Conservation (phyloP, 2,888 invertebrate species). For the Melanostoma mellinum region DNA sequence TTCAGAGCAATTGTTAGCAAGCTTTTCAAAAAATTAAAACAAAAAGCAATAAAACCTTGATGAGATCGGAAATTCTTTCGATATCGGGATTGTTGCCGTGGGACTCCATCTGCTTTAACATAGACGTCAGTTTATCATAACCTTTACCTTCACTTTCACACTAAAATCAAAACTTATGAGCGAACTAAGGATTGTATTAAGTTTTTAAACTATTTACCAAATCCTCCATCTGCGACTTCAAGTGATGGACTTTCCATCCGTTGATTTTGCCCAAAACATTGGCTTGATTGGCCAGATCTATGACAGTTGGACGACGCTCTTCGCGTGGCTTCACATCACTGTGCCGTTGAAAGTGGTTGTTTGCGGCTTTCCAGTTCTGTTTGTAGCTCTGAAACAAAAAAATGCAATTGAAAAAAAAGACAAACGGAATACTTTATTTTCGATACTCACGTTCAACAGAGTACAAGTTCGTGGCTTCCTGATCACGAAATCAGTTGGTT, state of each 20-base stretch:
- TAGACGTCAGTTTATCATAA: slow-evolving; percentile 79
- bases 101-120: slow-evolving; percentile 82
- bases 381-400: slow-evolving; percentile 84
- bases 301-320: slow-evolving; percentile 92
- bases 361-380: slow-evolving; percentile 88
- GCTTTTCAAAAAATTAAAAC: background rate
- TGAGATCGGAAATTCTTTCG: slow-evolving; percentile 84
- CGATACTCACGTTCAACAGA: slow-evolving; percentile 78
- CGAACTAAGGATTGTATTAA: no score
- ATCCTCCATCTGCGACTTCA: slow-evolving; percentile 96
- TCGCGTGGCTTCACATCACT: slow-evolving; percentile 94
- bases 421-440: background rate
- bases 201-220: slow-evolving; percentile 84
- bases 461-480: slow-evolving; percentile 80
- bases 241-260: slow-evolving; percentile 97
- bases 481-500: slow-evolving; percentile 79
- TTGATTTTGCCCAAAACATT: slow-evolving; percentile 93
- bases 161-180: slow-evolving; percentile 77
- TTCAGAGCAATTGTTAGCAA: no score
- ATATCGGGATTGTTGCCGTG: slow-evolving; percentile 82
- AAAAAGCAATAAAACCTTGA: slow-evolving; percentile 83
- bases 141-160: slow-evolving; percentile 83
- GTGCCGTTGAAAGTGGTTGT: slow-evolving; percentile 89
- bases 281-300: slow-evolving; percentile 94
- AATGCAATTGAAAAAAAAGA: background rate